phyloP scores from a whole-genome alignment of 1,140 invertebrate genomes.

The Glossosoma conforme region DNA sequence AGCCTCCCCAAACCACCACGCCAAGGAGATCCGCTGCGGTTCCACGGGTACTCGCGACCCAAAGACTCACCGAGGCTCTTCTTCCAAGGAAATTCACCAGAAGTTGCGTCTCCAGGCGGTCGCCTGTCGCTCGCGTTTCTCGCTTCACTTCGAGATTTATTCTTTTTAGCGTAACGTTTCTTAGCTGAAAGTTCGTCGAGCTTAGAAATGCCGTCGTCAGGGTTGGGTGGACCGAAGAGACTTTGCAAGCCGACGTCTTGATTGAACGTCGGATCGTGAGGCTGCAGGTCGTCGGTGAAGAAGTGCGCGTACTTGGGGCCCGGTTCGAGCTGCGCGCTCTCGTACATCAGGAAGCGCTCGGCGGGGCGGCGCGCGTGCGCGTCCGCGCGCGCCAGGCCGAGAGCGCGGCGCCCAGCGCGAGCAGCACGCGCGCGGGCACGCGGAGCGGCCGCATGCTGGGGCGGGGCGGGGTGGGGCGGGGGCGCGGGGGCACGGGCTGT shows the following conservation, averaged over 20 bases:
- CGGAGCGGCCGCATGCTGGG: not conserved
- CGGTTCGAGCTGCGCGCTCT: conserved; percentile 17
- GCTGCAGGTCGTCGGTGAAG: conserved; percentile 22
- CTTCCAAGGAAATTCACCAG: conserved; percentile 26
- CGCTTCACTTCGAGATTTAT: conserved; percentile 16
- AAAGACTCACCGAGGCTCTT: conserved; percentile 28
- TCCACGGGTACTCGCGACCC: conserved; percentile 25
- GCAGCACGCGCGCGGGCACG: not conserved
- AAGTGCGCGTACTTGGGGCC: conserved; percentile 30
- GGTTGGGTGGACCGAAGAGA: conserved; percentile 27
- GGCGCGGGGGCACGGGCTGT: too few relatives aligned
- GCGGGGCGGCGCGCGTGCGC: conserved; percentile 18
- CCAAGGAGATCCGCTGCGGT: conserved; percentile 27
- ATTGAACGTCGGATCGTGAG: conserved; percentile 8
- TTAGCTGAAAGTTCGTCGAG: conserved; percentile 28
- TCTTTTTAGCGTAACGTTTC: conserved; percentile 30
- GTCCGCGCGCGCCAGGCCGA: conserved; percentile 13
- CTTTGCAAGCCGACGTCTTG: conserved; percentile 28
- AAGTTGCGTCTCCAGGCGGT: conserved; percentile 4
- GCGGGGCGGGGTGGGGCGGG: not conserved
- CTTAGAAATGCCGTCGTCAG: conserved; percentile 30
- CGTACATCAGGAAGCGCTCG: conserved; percentile 29
- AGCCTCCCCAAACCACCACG: conserved; percentile 11
- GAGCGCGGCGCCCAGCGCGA: conserved; percentile 8
- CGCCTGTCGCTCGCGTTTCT: conserved; percentile 14